These are phyloP conservation scores for Antheraea pernyi DNA, from an alignment of 1,140 invertebrate species.

Conservation along the genomic window DNA sequence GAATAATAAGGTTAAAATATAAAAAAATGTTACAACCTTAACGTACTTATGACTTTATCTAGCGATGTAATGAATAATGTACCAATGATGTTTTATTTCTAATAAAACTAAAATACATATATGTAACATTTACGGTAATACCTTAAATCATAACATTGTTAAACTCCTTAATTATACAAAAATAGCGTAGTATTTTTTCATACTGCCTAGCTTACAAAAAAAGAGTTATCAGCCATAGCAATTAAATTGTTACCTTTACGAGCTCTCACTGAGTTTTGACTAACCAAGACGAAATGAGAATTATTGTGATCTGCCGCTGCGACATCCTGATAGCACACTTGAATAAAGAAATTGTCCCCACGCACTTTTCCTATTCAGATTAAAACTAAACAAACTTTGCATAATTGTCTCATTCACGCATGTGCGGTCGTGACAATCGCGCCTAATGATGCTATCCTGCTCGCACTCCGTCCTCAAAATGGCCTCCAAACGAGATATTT, in stretches of 20 bases:
- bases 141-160: too few species aligned
- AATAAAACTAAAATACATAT: too few species aligned
- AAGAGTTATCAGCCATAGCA: too few species aligned
- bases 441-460: constrained; percentile 48
- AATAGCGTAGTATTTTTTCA: too few species aligned
- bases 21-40: too few species aligned
- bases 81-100: too few species aligned
- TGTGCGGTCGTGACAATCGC: constrained; percentile 42
- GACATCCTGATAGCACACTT: constrained; percentile 31
- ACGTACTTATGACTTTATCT: too few species aligned
- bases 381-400: constrained; percentile 73
- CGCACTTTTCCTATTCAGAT: constrained; percentile 51
- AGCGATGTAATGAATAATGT: too few species aligned
- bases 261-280: constrained; percentile 20
- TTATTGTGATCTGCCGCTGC: not conserved
- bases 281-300: not conserved
- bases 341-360: constrained; percentile 43
- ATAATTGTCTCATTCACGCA: constrained; percentile 76
- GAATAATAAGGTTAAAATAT: too few species aligned
- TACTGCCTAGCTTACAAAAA: too few species aligned
- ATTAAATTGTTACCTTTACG: constrained; percentile 20
- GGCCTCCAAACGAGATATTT: constrained; percentile 78
- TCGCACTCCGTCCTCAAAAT: constrained; percentile 73
- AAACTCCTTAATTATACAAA: too few species aligned
- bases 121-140: too few species aligned